Evolutionary conservation across 1,140 invertebrate genomes (phyloP).

Genomic region (Plodia interpunctella): DNA sequence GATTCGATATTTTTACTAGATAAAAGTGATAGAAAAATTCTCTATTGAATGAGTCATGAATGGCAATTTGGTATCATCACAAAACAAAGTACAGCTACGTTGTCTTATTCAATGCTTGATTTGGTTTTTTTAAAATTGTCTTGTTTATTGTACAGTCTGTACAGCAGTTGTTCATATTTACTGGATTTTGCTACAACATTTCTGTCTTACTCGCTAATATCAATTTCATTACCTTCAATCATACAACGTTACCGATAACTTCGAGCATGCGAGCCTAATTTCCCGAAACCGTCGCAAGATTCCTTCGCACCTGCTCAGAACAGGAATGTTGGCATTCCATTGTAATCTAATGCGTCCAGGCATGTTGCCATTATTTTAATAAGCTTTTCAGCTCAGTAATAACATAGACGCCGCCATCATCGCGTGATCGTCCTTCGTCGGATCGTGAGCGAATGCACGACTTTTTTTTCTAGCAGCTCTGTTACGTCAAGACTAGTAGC

Average conservation of each 20-base stretch:
- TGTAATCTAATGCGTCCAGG: constrained; percentile 36
- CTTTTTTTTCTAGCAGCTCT: constrained; percentile 34
- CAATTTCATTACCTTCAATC: too few relatives aligned
- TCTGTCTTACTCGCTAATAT: neutral
- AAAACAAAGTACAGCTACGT: too few relatives aligned
- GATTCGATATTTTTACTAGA: constrained; percentile 8
- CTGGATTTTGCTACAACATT: too few relatives aligned
- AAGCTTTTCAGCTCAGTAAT: constrained; percentile 37
- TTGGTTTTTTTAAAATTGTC: too few relatives aligned
- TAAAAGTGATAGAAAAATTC: neutral
- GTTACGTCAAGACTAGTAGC: constrained; percentile 36
- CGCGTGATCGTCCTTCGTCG: constrained; percentile 52
- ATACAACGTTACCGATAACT: neutral
- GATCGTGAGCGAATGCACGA: constrained; percentile 53
- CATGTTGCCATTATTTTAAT: constrained; percentile 42
- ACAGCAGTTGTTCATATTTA: too few relatives aligned
- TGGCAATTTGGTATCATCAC: neutral
- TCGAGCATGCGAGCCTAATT: constrained; percentile 19
- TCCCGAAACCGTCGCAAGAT: constrained; percentile 24
- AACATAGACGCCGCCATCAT: constrained; percentile 18
- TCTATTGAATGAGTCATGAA: neutral
- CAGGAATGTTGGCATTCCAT: constrained; percentile 37
- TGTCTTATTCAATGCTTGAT: too few relatives aligned
- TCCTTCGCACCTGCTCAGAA: constrained; percentile 29
- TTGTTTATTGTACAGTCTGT: too few relatives aligned